Evolutionary conservation across 2,888 invertebrate genomes (phyloP).

Genomic region (Choreutis nemorana): DNA sequence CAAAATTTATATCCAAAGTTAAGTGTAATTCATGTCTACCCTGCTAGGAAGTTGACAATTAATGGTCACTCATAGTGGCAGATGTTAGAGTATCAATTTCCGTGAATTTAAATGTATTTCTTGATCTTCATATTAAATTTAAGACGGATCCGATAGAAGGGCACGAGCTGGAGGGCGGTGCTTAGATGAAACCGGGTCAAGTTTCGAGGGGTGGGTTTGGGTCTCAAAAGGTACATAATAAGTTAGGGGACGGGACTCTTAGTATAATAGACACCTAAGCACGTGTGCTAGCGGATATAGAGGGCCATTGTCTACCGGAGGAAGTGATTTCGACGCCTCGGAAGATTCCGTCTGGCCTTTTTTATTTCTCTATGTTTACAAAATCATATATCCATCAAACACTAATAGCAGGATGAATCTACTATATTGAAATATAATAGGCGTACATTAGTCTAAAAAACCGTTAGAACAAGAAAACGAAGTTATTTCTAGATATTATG

Average conservation of each 20-base stretch:
- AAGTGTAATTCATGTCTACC: too few species aligned
- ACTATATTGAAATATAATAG: too few species aligned
- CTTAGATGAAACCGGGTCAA: conserved; percentile 48
- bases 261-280: conserved; percentile 63
- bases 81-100: conserved; percentile 27
- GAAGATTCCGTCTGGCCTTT: too few species aligned
- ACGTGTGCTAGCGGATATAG: conserved; percentile 62
- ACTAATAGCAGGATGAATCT: too few species aligned
- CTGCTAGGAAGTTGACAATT: conserved; percentile 6
- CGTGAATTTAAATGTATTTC: conserved; percentile 17
- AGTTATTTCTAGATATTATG: too few species aligned
- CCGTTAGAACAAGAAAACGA: too few species aligned
- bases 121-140: too few species aligned
- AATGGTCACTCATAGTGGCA: conserved; percentile 4
- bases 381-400: too few species aligned
- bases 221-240: conserved; percentile 37
- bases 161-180: conserved; percentile 50
- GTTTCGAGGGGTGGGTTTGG: conserved; percentile 49
- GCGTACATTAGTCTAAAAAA: too few species aligned
- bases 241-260: conserved; percentile 23
- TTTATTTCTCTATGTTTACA: too few species aligned
- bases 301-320: conserved; percentile 56
- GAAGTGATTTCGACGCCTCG: conserved; percentile 57
- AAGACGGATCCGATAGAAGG: conserved; percentile 50
- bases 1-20: too few species aligned